These are phyloP conservation scores for Lysandra coridon DNA, from an alignment of 2,888 invertebrate species.

Conservation along the genomic window DNA sequence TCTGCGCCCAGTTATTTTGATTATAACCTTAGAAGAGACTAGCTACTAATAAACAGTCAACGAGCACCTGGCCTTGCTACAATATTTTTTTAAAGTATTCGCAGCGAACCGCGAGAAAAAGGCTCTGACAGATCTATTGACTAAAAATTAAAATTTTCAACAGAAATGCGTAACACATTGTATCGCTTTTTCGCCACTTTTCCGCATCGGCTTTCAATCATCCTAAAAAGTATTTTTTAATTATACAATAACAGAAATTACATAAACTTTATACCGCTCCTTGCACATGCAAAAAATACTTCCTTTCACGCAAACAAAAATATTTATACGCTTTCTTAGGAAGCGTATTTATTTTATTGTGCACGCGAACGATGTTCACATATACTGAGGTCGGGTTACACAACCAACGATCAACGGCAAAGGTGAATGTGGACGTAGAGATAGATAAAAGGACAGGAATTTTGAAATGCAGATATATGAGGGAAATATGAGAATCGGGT, in stretches of 20 bases:
- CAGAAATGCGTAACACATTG: too few relatives aligned
- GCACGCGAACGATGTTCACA: background rate
- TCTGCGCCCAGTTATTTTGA: too few relatives aligned
- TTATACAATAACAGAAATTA: background rate
- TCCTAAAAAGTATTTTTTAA: background rate
- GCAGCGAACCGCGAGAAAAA: too few relatives aligned
- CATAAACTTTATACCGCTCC: background rate
- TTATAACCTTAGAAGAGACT: too few relatives aligned
- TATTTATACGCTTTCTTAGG: slow-evolving; percentile 17
- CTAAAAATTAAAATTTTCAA: background rate
- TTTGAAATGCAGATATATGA: background rate
- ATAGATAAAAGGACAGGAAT: background rate
- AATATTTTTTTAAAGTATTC: too few relatives aligned
- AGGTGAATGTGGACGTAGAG: background rate
- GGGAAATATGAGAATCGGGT: background rate
- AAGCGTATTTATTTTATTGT: slow-evolving; percentile 13
- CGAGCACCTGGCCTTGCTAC: too few relatives aligned
- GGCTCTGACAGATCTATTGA: background rate
- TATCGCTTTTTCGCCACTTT: too few relatives aligned
- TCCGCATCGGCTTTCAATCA: background rate
- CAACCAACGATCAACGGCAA: background rate
- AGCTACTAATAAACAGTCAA: too few relatives aligned
- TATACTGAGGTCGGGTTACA: background rate
- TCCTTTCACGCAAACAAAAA: slow-evolving; percentile 13
- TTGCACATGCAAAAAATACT: background rate